A percentile compares a stretch with the other conserved stretches of the same genome.
Conservation (phyloP, 2,888 invertebrate genomes). For the Rhimphoctona megacephalus region DNA sequence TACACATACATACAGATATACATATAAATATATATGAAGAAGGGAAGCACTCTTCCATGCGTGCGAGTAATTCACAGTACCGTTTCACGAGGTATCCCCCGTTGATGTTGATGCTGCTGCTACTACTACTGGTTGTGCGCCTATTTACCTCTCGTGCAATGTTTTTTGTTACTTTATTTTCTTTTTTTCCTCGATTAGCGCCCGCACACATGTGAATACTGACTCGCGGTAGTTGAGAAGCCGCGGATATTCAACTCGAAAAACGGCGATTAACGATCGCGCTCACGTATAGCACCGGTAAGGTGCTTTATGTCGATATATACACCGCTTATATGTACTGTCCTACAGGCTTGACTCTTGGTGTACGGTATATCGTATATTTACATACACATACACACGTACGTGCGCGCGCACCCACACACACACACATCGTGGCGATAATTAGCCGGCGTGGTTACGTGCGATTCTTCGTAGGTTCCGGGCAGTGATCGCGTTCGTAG, state of each 20-base stretch:
- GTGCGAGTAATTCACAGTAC: constrained; percentile 67
- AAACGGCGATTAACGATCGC: constrained; percentile 68
- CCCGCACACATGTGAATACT: constrained; percentile 23
- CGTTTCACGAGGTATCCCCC: constrained; percentile 60
- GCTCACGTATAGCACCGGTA: constrained; percentile 48
- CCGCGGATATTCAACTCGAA: constrained; percentile 56
- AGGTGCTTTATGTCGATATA: constrained; percentile 36
- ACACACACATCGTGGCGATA: constrained; percentile 45
- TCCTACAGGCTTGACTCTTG: constrained; percentile 19
- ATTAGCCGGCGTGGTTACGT: constrained; percentile 63
- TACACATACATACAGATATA: not conserved
- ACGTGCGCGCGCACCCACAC: not conserved
- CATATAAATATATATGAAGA: not conserved
- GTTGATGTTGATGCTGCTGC: constrained; percentile 45
- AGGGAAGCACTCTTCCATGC: constrained; percentile 48
- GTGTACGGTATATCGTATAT: constrained; percentile 24
- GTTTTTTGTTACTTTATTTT: constrained; percentile 9
- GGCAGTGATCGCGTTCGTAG: constrained; percentile 44
- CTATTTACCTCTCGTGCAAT: constrained; percentile 41
- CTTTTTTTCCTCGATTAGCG: constrained; percentile 59
- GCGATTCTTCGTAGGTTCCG: constrained; percentile 50
- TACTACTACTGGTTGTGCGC: constrained; percentile 32
- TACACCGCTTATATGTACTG: constrained; percentile 10
- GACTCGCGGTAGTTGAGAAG: constrained; percentile 33
- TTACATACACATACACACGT: not conserved